These are phyloP conservation scores for Drosophila imparisetae DNA, from an alignment of 2,888 invertebrate genomes.

Conservation along the genomic window DNA sequence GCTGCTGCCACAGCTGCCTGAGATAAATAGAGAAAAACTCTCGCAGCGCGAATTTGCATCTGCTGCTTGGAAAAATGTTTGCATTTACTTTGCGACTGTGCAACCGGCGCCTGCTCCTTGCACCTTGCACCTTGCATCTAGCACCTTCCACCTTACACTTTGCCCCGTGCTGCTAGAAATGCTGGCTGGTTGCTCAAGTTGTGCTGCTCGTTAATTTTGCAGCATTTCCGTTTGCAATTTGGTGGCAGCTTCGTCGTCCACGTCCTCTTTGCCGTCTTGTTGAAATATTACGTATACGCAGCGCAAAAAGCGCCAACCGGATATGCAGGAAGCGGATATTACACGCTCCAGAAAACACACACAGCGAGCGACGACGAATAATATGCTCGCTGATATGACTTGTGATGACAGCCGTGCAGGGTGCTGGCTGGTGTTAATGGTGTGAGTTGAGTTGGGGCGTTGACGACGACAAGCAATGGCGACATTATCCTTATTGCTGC, in stretches of 20 bases:
- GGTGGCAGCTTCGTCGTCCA: conserved; percentile 54
- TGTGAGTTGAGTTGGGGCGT: not conserved
- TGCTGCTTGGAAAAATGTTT: conserved; percentile 61
- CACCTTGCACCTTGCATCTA: not conserved
- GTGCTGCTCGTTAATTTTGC: conserved; percentile 78
- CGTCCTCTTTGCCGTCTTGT: conserved; percentile 45
- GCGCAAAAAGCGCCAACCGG: conserved; percentile 70
- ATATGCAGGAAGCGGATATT: conserved; percentile 81
- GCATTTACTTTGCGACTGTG: conserved; percentile 51
- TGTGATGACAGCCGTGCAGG: conserved; percentile 60
- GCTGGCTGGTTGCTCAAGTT: conserved; percentile 23
- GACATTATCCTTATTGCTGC: conserved; percentile 45
- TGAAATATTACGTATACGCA: conserved; percentile 63
- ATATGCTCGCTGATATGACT: conserved; percentile 78
- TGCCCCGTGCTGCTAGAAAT: not conserved
- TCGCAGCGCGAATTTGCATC: conserved; percentile 51
- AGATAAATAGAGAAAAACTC: conserved; percentile 6
- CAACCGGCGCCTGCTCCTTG: conserved; percentile 6
- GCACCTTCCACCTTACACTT: not conserved
- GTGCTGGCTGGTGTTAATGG: not conserved
- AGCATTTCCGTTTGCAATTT: conserved; percentile 80
- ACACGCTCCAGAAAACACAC: conserved; percentile 79
- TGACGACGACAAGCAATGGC: conserved; percentile 13
- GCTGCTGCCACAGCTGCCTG: conserved; percentile 8
- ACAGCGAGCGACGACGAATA: conserved; percentile 50